Base-by-base conservation (phyloP, 2,888 invertebrate genomes). In the Zygothrica quintamaculata region DNA sequence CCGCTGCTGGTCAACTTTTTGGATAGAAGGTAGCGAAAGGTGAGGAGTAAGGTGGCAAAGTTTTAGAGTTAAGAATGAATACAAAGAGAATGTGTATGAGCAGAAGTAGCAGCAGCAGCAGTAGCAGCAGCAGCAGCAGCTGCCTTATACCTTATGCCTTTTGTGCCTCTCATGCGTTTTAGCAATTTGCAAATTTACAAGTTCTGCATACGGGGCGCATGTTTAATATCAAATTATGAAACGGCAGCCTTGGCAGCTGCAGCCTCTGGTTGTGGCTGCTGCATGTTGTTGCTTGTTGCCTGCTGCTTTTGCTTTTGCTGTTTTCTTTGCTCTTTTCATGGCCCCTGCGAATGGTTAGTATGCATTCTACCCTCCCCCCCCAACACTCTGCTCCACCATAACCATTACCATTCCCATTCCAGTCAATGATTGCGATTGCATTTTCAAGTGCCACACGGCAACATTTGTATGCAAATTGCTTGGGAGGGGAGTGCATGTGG, bases 121-220 rank as follows among this genome's bases (percentile, higher is more conserved):
- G 74, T 58, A 50, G 65, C 48, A n/a, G 52, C 11, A 29, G 47
- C 5, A 29, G 31, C 48, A 25, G 69, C 81, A 60, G 74, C 60
- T 52, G 65, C 48, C 48, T 51, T 37, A 36, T 46, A 65, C 58
- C 33, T 7, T 26, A 3, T 42, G 3, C 6, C 42, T 42, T 6
- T n/a, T 39, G 16, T 39, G n/a, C 18, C 16, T 39, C 16, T 84
- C 86, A 73, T 84, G 86, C 77, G 67, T 79, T 79, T 82, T 55
- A 84, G 80, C 84, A 80, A 80, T 80, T 81, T 81, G 87, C 87
- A 81, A 81, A 86, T 81, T 81, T 81, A 81, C 81, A 81, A 81
- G 87, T 77, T 86, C 80, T 68, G 72, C 77, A 66, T 71, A 74
- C 60, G 61, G 12, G 59, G 65, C 74, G 87, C 84, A 80, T 80